Base-by-base conservation (phyloP, 2,888 invertebrate genomes). In the Eupithecia exiguata region DNA sequence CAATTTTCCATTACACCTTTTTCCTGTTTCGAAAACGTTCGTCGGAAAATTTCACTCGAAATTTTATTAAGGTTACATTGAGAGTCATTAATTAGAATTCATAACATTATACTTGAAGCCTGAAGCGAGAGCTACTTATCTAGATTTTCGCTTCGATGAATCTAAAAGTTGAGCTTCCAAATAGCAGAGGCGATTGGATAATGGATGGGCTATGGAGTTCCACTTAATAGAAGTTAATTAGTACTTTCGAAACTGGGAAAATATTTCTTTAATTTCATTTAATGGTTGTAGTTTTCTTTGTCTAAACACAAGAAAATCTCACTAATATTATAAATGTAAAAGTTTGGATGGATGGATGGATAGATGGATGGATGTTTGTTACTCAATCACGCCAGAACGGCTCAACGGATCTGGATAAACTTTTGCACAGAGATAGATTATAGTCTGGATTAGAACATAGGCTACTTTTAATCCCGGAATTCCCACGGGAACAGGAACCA, bases 41-140 rank as follows among this genome's bases (percentile, higher is more conserved):
- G 5, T 62, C 9, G 35, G 18, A 9, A 35, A 71, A 72, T 74
- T 75, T 58, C 30, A 1, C 69, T 74, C 72, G 65, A 67, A 71
- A 58, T 72, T 69, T 74, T 67, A 71, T 71, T 65, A 74, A 30
- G 30, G 30, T 30, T 30, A 30, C 2, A 30, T 30, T 43, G 72
- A 74, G 76, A 69, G 66, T 30, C 70, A 76, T 78, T 79, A 80
- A 21, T 79, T 78, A 79, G 75, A 73, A 80, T 80, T 78, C 74
- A 76, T 80, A 76, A 75, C 76, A 74, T 74, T 65, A 49, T 71
- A 77, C 71, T 75, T 63, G 63, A 63, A 63, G 38, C n/a, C 12
- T 62, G 35, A 36, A 35, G 35, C 63, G 18, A 61, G 18, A 62
- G 62, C n/a, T 66, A 40, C 14, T n/a, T 65, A 65, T 38, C n/a